Base-by-base conservation (phyloP, 2,888 invertebrate genomes). In the Chouioia cunea region DNA sequence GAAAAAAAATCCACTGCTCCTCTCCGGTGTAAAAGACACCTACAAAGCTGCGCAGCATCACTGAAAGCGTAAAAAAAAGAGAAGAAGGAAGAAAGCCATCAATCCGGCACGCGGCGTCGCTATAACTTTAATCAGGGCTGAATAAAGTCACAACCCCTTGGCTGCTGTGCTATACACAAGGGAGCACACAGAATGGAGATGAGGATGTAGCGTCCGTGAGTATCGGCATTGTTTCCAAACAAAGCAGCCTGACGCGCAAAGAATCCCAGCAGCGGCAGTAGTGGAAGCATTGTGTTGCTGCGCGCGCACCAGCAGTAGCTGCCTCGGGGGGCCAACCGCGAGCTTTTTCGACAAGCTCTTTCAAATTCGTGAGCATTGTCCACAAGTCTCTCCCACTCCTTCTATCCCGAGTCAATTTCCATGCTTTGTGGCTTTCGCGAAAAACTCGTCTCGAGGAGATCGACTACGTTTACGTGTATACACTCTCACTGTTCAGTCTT, bases 141-240 rank as follows among this genome's bases (percentile, higher is more conserved):
- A 82, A 83, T 82, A 82, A 82, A 83, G 78, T n/a, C 65, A 60
- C 81, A 82, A 82, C 79, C 79, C 80, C 78, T 80, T 79, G 77
- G 80, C 76, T 76, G 50, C 66, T 16, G 47, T 48, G 52, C 59
- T 12, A 8, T 50, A 44, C 53, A 52, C 27, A 58, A 54, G 27
- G 52, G 56, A 36, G n/a, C n/a, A 36, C 3, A 36, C 10, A 85
- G 85, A 85, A 85, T 85, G 81, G 83, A 85, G 84, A 85, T 85
- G 85, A 85, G 85, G 84, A 85, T 85, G 85, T 85, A 84, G 84
- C 85, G 36, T 6, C 79, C 73, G 70, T 74, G 84, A 85, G 85
- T 85, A 85, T 85, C 84, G 85, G 85, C 84, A 85, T 85, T 85
- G 85, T 85, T 85, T 85, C 81, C 84, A 85, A 85, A 85, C 85